These are phyloP conservation scores for Pachycephala philippinensis DNA, from an alignment of 2,113 vertebrate genomes.

Conservation along the genomic window DNA sequence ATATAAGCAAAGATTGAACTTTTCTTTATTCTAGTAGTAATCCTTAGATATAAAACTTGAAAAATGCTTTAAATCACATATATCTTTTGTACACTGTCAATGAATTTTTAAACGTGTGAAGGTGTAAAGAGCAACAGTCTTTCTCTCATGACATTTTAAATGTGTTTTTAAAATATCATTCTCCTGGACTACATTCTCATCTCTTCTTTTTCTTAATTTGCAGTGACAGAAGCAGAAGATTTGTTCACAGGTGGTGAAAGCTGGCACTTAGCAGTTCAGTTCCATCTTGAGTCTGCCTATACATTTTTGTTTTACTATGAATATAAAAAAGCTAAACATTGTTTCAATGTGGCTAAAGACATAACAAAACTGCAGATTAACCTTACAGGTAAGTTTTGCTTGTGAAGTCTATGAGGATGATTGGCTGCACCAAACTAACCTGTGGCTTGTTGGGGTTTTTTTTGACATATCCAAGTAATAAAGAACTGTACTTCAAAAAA, in stretches of 20 bases:
- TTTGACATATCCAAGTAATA: neutral
- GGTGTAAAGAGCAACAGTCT: neutral
- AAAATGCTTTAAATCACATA: neutral
- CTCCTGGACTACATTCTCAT: neutral
- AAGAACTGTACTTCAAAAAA: neutral
- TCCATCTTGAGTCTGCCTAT: constrained; percentile 91
- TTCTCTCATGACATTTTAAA: neutral
- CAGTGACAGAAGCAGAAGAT: constrained; percentile 77
- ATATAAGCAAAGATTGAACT: neutral
- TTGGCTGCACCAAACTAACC: neutral
- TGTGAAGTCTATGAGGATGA: neutral
- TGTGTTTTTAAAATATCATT: neutral
- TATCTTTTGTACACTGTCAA: neutral
- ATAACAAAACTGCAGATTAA: constrained; percentile 80
- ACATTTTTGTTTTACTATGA: constrained; percentile 86
- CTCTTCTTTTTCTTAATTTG: constrained; percentile 42
- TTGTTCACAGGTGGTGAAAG: constrained; percentile 67
- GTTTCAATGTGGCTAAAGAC: constrained; percentile 79
- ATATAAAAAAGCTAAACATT: constrained; percentile 86
- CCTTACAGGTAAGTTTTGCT: constrained; percentile 79
- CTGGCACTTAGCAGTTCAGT: constrained; percentile 81
- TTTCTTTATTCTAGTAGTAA: neutral
- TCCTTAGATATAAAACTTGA: neutral
- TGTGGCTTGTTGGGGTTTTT: rapidly evolving
- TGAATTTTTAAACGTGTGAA: neutral